phyloP scores from a whole-genome alignment of 2,797 vertebrate genomes.

The Fratercula arctica region DNA sequence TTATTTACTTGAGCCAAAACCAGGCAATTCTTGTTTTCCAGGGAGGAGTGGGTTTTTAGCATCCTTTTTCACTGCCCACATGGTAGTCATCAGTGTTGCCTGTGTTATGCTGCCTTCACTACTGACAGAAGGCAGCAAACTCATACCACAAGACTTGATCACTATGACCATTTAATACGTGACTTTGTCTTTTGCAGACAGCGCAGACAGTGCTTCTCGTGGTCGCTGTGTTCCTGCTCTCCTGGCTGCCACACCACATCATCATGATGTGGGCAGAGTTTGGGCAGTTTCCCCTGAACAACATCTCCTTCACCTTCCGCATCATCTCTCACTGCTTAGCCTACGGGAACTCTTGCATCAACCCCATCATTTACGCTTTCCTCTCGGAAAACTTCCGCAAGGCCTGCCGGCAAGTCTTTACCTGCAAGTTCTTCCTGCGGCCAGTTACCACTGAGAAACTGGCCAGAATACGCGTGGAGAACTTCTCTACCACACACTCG shows the following conservation, averaged over 20 bases:
- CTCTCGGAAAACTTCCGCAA: conserved; percentile 86
- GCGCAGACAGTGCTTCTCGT: conserved; percentile 84
- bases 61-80: background rate
- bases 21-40: background rate
- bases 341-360: conserved; percentile 86
- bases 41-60: background rate
- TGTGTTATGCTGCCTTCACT: background rate
- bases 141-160: background rate
- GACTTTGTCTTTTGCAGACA: conserved; percentile 70
- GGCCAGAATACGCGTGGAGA: conserved; percentile 79
- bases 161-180: rapidly evolving
- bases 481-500: conserved; percentile 81
- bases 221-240: conserved; percentile 81
- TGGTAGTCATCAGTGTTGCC: background rate
- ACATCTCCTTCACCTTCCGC: conserved; percentile 81
- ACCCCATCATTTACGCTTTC: conserved; percentile 87
- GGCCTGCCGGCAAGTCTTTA: conserved; percentile 80
- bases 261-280: conserved; percentile 88
- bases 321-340: conserved; percentile 85
- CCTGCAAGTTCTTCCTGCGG: conserved; percentile 58
- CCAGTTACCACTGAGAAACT: conserved; percentile 52
- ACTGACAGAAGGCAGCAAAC: background rate
- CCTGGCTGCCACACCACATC: conserved; percentile 88
- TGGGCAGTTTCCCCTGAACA: conserved; percentile 81
- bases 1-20: background rate